A percentile compares a stretch with the other conserved stretches of the same genome.
These are phyloP conservation scores for Netta rufina DNA, from an alignment of 2,797 vertebrate genomes.

Conservation along the genomic window DNA sequence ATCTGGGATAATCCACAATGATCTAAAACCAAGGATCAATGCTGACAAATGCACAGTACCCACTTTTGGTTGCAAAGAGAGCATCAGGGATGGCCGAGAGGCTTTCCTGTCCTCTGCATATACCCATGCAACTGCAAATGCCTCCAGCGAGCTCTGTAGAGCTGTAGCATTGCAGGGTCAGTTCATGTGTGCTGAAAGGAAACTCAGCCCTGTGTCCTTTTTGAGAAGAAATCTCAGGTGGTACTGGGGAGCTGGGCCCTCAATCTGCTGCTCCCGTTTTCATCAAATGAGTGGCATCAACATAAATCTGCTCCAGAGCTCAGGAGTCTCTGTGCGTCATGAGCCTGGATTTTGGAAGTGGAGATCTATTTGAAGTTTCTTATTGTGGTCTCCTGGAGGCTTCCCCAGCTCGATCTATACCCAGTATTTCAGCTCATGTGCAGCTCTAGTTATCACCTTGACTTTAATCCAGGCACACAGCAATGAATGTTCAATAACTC, in stretches of 20 bases:
- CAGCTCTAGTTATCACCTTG: conserved; percentile 43
- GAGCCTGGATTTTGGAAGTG: conserved; percentile 9
- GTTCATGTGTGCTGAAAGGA: neutral
- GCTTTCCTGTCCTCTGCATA: neutral
- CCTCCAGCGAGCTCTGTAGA: rapidly evolving
- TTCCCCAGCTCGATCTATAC: conserved; percentile 29
- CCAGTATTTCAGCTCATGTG: conserved; percentile 23
- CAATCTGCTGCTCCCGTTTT: neutral
- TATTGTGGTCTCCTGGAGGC: conserved; percentile 46
- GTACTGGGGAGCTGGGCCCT: neutral
- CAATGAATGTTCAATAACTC: neutral
- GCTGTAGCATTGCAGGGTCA: rapidly evolving
- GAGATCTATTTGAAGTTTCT: conserved; percentile 9
- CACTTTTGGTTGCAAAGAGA: neutral
- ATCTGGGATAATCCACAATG: neutral
- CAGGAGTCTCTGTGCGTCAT: neutral
- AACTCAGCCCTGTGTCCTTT: neutral
- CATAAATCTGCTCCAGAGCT: neutral
- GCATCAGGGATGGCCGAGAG: neutral
- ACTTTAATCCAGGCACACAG: neutral
- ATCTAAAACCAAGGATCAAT: neutral
- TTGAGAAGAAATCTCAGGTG: neutral
- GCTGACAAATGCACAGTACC: neutral
- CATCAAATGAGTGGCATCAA: neutral
- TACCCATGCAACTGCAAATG: neutral